Percentiles rank a stretch among this genome's conserved stretches.
phyloP scores from a whole-genome alignment of 1,140 invertebrate genomes.

The Lordiphosa collinella region DNA sequence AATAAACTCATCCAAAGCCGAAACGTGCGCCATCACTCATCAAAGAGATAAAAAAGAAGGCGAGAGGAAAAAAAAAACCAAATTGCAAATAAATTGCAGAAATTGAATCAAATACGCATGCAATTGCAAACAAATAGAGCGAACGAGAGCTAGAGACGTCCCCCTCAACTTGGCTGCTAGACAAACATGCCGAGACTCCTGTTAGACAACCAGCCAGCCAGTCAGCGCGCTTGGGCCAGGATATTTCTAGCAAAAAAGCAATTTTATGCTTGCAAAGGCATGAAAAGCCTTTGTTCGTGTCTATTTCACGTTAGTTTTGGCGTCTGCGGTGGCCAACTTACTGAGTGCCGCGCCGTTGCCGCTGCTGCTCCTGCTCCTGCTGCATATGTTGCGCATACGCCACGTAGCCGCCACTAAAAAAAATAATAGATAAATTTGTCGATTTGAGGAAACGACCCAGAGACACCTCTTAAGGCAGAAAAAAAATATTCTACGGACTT shows the following conservation, averaged over 20 bases:
- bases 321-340: constrained; percentile 46
- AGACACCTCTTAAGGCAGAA: too few species aligned
- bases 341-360: constrained; percentile 2
- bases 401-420: constrained; percentile 38
- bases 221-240: constrained; percentile 41
- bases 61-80: constrained; percentile 46
- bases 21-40: constrained; percentile 74
- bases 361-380: constrained; percentile 20
- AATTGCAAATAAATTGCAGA: constrained; percentile 78
- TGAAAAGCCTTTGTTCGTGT: constrained; percentile 80
- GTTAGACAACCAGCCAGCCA: constrained; percentile 16
- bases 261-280: constrained; percentile 79
- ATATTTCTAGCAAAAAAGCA: constrained; percentile 78
- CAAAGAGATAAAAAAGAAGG: constrained; percentile 67
- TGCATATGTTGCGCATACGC: constrained; percentile 74
- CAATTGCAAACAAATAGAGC: constrained; percentile 74
- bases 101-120: constrained; percentile 78
- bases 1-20: constrained; percentile 32
- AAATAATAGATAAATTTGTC: background rate
- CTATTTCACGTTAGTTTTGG: constrained; percentile 78
- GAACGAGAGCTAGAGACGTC: constrained; percentile 6
- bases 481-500: too few species aligned
- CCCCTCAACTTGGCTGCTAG: constrained; percentile 31
- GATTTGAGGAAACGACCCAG: constrained; percentile 2
- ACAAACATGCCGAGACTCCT: constrained; percentile 45